Conservation (phyloP, 2,888 invertebrate species). For the Tinea semifulvella region DNA sequence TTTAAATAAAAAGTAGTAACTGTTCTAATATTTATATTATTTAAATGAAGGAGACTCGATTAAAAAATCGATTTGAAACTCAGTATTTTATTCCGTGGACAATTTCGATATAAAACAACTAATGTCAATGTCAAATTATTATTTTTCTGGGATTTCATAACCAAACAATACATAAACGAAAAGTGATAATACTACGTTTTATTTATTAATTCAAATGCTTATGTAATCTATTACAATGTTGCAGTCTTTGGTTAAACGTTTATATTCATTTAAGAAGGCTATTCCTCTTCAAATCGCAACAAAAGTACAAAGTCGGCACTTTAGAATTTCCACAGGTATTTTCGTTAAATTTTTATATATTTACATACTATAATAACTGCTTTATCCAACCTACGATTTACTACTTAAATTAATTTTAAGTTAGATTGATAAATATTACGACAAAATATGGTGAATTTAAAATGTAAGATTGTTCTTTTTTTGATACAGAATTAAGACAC, state of each 20-base stretch:
- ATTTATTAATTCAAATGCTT: neutral
- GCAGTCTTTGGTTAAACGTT: neutral
- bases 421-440: too few species aligned
- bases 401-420: neutral
- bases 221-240: conserved; percentile 5
- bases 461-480: too few species aligned
- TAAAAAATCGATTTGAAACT: too few species aligned
- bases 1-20: too few species aligned
- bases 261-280: neutral
- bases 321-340: neutral
- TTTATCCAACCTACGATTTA: too few species aligned
- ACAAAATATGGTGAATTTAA: neutral
- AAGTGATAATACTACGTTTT: neutral
- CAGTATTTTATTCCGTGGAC: neutral
- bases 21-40: too few species aligned
- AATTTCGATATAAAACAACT: neutral
- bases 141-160: neutral
- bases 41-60: too few species aligned
- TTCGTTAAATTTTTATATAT: neutral
- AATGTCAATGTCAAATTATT: neutral
- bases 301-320: neutral
- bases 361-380: neutral
- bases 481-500: conserved; percentile 63
- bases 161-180: neutral
- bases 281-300: neutral